These are phyloP conservation scores for Sebastes cheni DNA, from an alignment of 2,797 vertebrate genomes.

Conservation along the genomic window DNA sequence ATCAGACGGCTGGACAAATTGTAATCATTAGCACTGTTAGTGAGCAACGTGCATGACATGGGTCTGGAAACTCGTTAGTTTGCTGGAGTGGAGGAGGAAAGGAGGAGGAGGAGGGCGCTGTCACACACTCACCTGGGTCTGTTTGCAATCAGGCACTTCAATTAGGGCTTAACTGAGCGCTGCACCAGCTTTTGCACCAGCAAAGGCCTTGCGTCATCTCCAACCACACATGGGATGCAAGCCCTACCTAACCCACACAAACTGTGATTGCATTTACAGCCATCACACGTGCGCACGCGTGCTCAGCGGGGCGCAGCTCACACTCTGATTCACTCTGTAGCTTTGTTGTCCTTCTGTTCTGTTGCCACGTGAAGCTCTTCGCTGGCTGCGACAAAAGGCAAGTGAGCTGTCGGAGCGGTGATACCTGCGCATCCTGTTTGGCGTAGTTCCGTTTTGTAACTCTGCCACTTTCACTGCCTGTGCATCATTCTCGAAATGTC, in stretches of 20 bases:
- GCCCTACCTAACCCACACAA: slow-evolving; percentile 42
- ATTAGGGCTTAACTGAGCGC: slow-evolving; percentile 29
- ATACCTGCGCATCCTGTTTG: slow-evolving; percentile 17
- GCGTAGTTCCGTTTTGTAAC: neutral
- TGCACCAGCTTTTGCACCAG: slow-evolving; percentile 22
- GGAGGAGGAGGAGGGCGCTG: slow-evolving; percentile 16
- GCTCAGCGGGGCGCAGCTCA: slow-evolving; percentile 39
- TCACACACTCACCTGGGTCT: slow-evolving; percentile 71
- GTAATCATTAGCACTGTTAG: slow-evolving; percentile 71
- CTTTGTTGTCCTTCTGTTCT: slow-evolving; percentile 54
- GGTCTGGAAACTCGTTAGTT: slow-evolving; percentile 63
- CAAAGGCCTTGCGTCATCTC: slow-evolving; percentile 41
- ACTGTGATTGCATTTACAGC: slow-evolving; percentile 45
- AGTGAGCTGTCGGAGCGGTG: neutral
- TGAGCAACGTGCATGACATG: slow-evolving; percentile 48
- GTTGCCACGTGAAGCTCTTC: slow-evolving; percentile 24
- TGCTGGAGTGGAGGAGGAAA: slow-evolving; percentile 2
- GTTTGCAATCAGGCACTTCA: slow-evolving; percentile 70
- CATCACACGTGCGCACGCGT: slow-evolving; percentile 24
- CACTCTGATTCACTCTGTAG: slow-evolving; percentile 41
- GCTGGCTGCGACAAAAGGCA: slow-evolving; percentile 11
- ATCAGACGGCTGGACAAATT: slow-evolving; percentile 73
- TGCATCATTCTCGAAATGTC: neutral
- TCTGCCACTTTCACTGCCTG: neutral
- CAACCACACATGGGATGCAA: slow-evolving; percentile 29